A percentile compares a stretch with the other conserved stretches of the same genome.
These are phyloP conservation scores for Yoshiicerus persimilis DNA, from an alignment of 1,140 invertebrate genomes.

Conservation along the genomic window DNA sequence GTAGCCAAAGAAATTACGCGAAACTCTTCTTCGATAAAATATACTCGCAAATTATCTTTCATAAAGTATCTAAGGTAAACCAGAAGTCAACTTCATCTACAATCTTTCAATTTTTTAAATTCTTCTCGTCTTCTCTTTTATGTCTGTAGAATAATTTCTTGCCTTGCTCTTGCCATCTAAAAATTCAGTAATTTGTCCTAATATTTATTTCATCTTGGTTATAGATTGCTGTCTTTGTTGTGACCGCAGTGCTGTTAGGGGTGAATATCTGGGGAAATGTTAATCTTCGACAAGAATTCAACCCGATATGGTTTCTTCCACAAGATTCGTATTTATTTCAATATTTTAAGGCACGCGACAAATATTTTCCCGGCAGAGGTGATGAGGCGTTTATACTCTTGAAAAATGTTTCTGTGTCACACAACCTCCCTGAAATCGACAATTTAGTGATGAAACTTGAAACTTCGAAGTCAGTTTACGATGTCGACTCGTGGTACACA, in stretches of 20 bases:
- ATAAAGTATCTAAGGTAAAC: slow-evolving; percentile 43
- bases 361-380: slow-evolving; percentile 67
- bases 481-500: slow-evolving; percentile 63
- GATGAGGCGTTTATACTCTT: slow-evolving; percentile 67
- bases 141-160: neutral
- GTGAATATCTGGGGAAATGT: slow-evolving; percentile 38
- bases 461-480: slow-evolving; percentile 59
- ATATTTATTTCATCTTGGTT: neutral
- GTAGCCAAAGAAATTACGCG: slow-evolving; percentile 54
- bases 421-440: slow-evolving; percentile 65
- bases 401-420: slow-evolving; percentile 66
- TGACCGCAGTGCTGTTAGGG: slow-evolving; percentile 23
- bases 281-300: slow-evolving; percentile 72
- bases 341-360: slow-evolving; percentile 60
- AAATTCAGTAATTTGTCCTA: neutral
- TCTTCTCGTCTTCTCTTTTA: neutral
- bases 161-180: neutral
- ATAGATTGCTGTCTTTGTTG: slow-evolving; percentile 22
- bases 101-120: no score
- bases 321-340: slow-evolving; percentile 65
- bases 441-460: slow-evolving; percentile 59
- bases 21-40: slow-evolving; percentile 59
- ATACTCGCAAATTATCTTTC: slow-evolving; percentile 61
- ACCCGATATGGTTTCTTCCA: slow-evolving; percentile 68
- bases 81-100: neutral